Percentiles rank a stretch among this genome's conserved stretches.
Evolutionary conservation across 1,140 invertebrate species (phyloP).

Genomic region (Teleopsis dalmanni): DNA sequence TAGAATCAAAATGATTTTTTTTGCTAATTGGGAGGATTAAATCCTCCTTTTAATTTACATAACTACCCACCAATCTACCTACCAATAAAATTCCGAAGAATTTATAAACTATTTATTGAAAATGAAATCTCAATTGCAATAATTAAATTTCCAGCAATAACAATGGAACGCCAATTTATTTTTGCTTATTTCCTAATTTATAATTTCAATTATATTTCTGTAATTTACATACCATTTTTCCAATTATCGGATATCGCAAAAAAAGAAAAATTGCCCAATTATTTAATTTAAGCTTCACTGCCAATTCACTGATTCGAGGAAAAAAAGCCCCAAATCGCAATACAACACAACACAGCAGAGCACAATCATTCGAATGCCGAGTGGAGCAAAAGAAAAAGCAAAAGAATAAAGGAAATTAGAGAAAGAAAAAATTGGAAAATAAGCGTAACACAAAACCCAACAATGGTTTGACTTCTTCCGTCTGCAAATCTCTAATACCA

Average conservation of each 20-base stretch:
- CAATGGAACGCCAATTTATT: too few relatives aligned
- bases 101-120: too few relatives aligned
- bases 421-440: conserved; percentile 20
- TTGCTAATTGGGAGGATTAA: too few relatives aligned
- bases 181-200: conserved; percentile 6
- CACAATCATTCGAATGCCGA: conserved; percentile 8
- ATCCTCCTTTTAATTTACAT: too few relatives aligned
- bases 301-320: conserved; percentile 8
- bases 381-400: not conserved
- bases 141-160: too few relatives aligned
- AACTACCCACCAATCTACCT: too few relatives aligned
- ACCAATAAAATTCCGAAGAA: too few relatives aligned
- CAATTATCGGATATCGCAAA: too few relatives aligned
- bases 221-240: not conserved
- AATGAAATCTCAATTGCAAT: too few relatives aligned
- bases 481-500: too few relatives aligned
- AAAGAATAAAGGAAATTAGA: not conserved
- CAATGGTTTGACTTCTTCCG: too few relatives aligned
- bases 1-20: too few relatives aligned
- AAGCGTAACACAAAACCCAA: conserved; percentile 41
- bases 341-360: conserved; percentile 18
- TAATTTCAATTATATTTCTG: conserved; percentile 7
- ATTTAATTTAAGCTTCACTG: conserved; percentile 43
- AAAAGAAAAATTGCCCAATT: conserved; percentile 39
- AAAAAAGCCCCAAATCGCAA: conserved; percentile 6